phyloP scores from a whole-genome alignment of 2,113 vertebrate species.

The Corythaeola cristata region DNA sequence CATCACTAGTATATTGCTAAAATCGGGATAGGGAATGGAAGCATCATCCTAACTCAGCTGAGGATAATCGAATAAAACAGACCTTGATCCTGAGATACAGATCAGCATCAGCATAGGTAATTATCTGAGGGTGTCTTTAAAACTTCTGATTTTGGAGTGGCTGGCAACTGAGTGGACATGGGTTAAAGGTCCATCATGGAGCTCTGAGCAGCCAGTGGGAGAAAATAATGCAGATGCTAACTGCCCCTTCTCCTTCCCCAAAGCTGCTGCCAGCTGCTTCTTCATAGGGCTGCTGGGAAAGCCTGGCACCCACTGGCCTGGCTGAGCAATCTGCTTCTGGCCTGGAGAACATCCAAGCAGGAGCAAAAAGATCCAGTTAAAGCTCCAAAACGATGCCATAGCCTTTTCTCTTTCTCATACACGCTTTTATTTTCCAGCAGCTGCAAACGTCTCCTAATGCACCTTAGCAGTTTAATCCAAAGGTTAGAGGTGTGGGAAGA shows the following conservation, averaged over 20 bases:
- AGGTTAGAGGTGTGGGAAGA: not conserved
- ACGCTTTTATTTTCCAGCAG: not conserved
- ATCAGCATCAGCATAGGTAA: not conserved
- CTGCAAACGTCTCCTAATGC: not conserved
- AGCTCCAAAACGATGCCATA: fast-evolving
- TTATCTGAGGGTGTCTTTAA: not conserved
- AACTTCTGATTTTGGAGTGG: not conserved
- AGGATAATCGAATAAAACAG: fast-evolving
- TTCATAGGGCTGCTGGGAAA: not conserved
- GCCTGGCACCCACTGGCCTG: not conserved
- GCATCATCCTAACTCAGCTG: not conserved
- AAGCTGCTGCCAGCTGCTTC: not conserved
- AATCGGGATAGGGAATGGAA: not conserved
- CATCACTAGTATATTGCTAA: not conserved
- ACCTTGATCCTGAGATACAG: not conserved
- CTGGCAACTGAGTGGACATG: no score
- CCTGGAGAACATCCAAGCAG: not conserved
- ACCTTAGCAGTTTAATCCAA: not conserved
- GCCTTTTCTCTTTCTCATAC: not conserved
- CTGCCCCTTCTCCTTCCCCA: not conserved
- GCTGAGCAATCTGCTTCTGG: not conserved
- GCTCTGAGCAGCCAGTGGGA: not conserved
- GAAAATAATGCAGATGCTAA: not conserved
- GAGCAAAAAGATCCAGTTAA: not conserved
- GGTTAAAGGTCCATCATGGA: not conserved